These are phyloP conservation scores for Lasioglossum morio DNA, from an alignment of 2,888 invertebrate genomes.

Conservation along the genomic window DNA sequence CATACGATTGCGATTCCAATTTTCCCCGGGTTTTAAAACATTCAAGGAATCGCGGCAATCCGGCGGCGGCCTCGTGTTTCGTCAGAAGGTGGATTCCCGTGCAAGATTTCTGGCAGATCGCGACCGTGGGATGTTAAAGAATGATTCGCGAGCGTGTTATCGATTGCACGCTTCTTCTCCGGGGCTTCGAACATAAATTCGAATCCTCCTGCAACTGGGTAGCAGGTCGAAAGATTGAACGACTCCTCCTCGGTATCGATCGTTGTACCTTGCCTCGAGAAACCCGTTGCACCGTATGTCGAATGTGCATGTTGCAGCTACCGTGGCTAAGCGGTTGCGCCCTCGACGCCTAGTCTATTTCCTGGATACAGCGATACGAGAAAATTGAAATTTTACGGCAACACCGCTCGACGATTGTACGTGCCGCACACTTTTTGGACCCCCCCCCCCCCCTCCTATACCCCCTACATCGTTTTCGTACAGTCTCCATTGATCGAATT, in stretches of 20 bases:
- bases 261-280: constrained; percentile 39
- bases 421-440: constrained; percentile 23
- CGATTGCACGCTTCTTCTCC: constrained; percentile 35
- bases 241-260: constrained; percentile 67
- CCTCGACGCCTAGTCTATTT: constrained; percentile 45
- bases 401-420: constrained; percentile 65
- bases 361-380: constrained; percentile 61
- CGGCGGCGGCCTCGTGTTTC: background rate
- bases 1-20: background rate
- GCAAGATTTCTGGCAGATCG: constrained; percentile 62
- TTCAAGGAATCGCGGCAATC: constrained; percentile 8
- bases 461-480: background rate
- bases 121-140: constrained; percentile 61
- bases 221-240: constrained; percentile 68
- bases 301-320: constrained; percentile 53
- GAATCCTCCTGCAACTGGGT: constrained; percentile 13
- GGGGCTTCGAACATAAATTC: constrained; percentile 35
- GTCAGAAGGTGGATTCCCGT: background rate
- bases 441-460: background rate
- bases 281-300: constrained; percentile 57
- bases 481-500: constrained; percentile 27
- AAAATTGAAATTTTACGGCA: constrained; percentile 76
- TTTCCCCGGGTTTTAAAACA: constrained; percentile 3
- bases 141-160: constrained; percentile 71
- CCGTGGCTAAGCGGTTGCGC: constrained; percentile 44